These are phyloP conservation scores for Macrotrachela quadricornifera DNA, from an alignment of 1,140 invertebrate genomes.

Conservation along the genomic window DNA sequence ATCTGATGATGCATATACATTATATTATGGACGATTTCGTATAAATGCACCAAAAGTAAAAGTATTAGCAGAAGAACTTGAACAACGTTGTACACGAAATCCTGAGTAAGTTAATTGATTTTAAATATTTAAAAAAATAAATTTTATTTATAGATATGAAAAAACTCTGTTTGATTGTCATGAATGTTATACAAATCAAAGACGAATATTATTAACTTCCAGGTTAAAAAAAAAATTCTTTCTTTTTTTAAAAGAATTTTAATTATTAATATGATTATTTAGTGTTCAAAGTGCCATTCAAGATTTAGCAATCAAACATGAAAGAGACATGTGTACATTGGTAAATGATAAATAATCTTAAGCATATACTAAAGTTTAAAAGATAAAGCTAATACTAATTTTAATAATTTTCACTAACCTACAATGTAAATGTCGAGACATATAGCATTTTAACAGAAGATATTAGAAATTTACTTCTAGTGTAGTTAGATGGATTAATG, in stretches of 20 bases:
- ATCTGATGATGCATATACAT: conserved; percentile 53
- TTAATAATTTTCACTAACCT: no score
- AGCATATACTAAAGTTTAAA: no score
- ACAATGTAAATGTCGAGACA: no score
- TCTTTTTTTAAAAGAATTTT: no score
- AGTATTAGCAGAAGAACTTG: conserved; percentile 55
- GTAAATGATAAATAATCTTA: no score
- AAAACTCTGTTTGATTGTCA: conserved; percentile 57
- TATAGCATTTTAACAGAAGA: no score
- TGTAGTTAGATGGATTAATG: no score
- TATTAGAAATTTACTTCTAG: no score
- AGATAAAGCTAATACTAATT: no score
- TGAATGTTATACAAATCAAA: conserved; percentile 55
- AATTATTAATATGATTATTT: no score
- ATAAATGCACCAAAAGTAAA: conserved; percentile 59
- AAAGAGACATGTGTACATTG: conserved; percentile 63
- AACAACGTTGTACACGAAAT: conserved; percentile 45
- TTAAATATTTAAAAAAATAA: neutral
- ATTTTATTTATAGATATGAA: conserved; percentile 35
- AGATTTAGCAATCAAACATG: conserved; percentile 44
- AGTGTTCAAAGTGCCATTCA: conserved; percentile 39
- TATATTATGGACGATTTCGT: conserved; percentile 82
- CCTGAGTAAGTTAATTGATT: conserved; percentile 31
- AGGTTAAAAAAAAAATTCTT: neutral
- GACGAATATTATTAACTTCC: conserved; percentile 42